Base-by-base conservation (phyloP, 2,888 invertebrate species). In the Hyppa rectilinea region DNA sequence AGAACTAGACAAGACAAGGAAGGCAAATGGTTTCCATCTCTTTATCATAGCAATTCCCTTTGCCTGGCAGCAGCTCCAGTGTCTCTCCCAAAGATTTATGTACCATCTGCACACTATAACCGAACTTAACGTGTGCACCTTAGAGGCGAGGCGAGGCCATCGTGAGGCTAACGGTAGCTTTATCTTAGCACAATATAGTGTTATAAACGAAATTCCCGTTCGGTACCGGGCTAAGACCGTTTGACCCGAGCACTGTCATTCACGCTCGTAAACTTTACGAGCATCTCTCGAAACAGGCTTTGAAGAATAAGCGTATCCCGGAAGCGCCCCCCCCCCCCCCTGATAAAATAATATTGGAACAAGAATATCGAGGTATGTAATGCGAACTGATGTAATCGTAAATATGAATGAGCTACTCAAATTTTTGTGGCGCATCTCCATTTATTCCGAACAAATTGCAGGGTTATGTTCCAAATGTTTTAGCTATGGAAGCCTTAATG, bases 191-290 rank as follows among this genome's bases (percentile, higher is more conserved):
- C 71, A 78, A 83, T 82, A 86, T 87, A 88, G 85, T 88, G 87
- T 84, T 89, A 85, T 88, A 88, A 90, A 90, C 86, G 84, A 83
- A 88, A 88, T 87, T 86, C 85, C 85, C 86, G 85, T 88, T 87
- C 81, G 75, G 64, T 78, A 77, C 74, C 61, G 60, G 64, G 59
- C 71, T 61, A 69, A 64, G 80, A 81, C 78, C 83, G 80, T 88
- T 88, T 87, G 90, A 90, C 90, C 89, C 88, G 73, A 71, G 78
- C 77, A 80, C 85, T 87, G 87, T 85, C 87, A 86, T 85, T 80
- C 82, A 70, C 72, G 83, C 84, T 88, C 91, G 88, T 92, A 92
- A 92, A 92, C 65, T 92, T 91, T 91, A 92, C 87, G 89, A 87
- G 67, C 74, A 70, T 80, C 85, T 80, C 85, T 84, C 80, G 78